phyloP scores from a whole-genome alignment of 2,113 vertebrate species.

The Microtus ochrogaster region DNA sequence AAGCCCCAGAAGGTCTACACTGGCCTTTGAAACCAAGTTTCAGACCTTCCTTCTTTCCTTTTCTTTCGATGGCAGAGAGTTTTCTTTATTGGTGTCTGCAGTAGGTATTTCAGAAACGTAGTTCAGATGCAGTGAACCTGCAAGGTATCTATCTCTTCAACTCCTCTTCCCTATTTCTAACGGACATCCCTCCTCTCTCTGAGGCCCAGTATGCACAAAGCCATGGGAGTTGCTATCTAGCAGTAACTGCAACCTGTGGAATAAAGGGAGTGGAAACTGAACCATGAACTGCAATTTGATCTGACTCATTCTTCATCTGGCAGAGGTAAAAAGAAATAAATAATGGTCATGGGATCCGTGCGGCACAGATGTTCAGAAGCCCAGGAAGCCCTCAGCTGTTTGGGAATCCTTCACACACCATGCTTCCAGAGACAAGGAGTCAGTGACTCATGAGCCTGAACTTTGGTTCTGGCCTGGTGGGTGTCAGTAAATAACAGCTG shows the following conservation, averaged over 20 bases:
- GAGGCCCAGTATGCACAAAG: background rate
- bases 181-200: background rate
- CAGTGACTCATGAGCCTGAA: conserved; percentile 57
- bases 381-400: background rate
- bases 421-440: conserved; percentile 29
- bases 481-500: conserved; percentile 69
- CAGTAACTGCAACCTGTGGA: background rate
- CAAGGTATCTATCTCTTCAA: background rate
- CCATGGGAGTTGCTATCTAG: background rate
- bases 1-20: background rate
- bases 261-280: background rate
- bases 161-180: background rate
- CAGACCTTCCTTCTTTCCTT: background rate
- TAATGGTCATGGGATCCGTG: conserved; percentile 46
- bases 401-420: background rate
- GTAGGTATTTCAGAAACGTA: conserved; percentile 20
- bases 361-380: conserved; percentile 67
- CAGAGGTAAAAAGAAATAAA: background rate
- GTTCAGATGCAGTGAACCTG: background rate
- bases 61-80: background rate
- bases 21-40: background rate
- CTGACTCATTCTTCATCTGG: conserved; percentile 53
- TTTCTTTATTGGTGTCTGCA: background rate
- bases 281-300: conserved; percentile 40
- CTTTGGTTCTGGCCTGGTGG: conserved; percentile 59